Evolutionary conservation across 2,797 vertebrate species (phyloP), one percentile per base, ranked within the genome.

Genomic region (Lateolabrax maculatus): DNA sequence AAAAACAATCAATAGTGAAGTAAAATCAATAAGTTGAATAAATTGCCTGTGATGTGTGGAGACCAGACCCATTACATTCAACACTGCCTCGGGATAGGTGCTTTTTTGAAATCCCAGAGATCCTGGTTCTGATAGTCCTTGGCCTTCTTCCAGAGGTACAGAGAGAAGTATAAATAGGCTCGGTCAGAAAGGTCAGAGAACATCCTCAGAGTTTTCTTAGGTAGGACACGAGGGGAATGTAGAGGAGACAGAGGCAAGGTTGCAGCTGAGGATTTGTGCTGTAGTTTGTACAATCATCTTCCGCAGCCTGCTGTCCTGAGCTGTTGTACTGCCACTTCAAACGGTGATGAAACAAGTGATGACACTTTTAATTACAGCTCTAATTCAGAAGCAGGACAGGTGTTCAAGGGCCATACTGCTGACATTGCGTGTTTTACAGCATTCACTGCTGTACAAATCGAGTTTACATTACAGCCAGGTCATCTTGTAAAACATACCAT

Each of bases 1-100:
- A 65, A 75, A 81, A 84, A 71, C 58, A 83, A 71, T 81, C 71
- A 57, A 80, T 66, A 57, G 29, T 48, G 81, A 85, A 78, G 75
- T 69, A 71, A 87, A 86, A 85, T 85, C 76, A 69, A 84, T 83
- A 55, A 39, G 52, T 3, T 34, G 75, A 80, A 85, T 85, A 80
- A 84, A 84, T 78, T 61, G 51, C 63, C 43, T n/a, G 39, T 81
- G 80, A 87, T 55, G 72, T 58, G 55, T 29, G 73, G 41, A 58
- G 74, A 29, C 23, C 39, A 48, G 58, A 37, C 13, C 52, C 66
- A 46, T 71, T 76, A 34, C n/a, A 29, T 63, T 56, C 55, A 58
- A n/a, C 81, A 23, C 49, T 6, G 56, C 55, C 68, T 72, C 53
- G 2, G 75, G 65, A 65, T 12, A 37, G 34, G 51, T 66, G 69